These are phyloP conservation scores for Tetramorium simillimum DNA, from an alignment of 1,140 invertebrate species.

Conservation along the genomic window DNA sequence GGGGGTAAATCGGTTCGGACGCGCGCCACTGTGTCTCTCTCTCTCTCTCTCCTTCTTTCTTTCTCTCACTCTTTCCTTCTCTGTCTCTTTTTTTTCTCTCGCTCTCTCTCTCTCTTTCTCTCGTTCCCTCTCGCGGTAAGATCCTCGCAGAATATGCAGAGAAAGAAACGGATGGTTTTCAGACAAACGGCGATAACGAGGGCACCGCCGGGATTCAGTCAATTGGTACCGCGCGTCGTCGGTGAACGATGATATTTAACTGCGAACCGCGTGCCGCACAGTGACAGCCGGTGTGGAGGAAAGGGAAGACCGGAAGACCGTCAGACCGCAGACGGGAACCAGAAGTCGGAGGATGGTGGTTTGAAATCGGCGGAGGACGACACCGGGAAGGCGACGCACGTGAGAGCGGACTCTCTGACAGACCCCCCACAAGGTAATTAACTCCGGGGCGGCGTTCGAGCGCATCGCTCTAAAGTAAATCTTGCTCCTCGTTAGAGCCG, in stretches of 20 bases:
- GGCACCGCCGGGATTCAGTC: constrained; percentile 40
- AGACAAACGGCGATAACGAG: constrained; percentile 55
- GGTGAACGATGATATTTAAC: constrained; percentile 58
- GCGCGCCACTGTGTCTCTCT: constrained; percentile 32
- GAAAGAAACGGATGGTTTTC: constrained; percentile 54
- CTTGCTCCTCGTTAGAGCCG: not conserved
- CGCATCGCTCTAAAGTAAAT: constrained; percentile 5
- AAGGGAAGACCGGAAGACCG: constrained; percentile 31
- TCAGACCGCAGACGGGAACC: constrained; percentile 28
- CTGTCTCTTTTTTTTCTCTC: not conserved
- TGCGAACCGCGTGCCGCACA: constrained; percentile 45
- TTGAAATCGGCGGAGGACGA: constrained; percentile 35
- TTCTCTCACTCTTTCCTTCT: not conserved
- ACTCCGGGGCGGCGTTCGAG: not conserved
- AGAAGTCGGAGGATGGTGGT: constrained; percentile 34
- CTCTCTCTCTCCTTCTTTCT: not conserved
- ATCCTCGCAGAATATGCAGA: constrained; percentile 12
- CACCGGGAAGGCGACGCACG: constrained; percentile 48
- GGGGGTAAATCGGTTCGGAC: constrained; percentile 33
- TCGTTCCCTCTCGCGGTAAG: not conserved
- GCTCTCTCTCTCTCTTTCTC: not conserved
- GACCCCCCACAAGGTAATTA: constrained; percentile 46
- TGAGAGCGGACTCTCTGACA: constrained; percentile 57
- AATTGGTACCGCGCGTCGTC: constrained; percentile 53
- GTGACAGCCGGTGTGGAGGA: constrained; percentile 44